Percentiles rank a stretch among this genome's conserved stretches.
These are phyloP conservation scores for Ceuthmochares aereus DNA, from an alignment of 2,113 vertebrate species.

Conservation along the genomic window DNA sequence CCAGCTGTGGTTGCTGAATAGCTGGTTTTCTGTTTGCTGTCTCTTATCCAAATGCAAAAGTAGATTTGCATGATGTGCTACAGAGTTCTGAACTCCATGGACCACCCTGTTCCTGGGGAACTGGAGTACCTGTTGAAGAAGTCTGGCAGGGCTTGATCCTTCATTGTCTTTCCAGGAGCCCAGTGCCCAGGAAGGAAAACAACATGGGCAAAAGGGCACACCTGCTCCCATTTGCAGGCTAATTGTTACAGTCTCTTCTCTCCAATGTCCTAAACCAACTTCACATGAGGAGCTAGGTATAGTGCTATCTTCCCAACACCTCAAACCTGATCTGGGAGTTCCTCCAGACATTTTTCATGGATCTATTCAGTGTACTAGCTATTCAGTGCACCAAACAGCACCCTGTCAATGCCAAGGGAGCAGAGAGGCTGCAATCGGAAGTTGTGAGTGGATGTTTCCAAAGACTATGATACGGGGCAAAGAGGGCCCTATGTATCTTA, in stretches of 20 bases:
- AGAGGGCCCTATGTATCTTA: not conserved
- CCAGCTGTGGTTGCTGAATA: not conserved
- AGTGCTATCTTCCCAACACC: not conserved
- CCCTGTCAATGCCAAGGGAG: not conserved
- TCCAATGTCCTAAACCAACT: not conserved
- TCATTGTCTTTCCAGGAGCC: not conserved
- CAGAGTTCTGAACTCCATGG: not conserved
- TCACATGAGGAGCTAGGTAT: not conserved
- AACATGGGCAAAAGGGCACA: fast-evolving
- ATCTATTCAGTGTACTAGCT: not conserved
- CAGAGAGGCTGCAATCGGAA: not conserved
- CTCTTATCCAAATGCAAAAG: not conserved
- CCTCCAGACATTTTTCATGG: not conserved
- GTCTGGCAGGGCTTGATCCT: not conserved
- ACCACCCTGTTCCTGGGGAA: not conserved
- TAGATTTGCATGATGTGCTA: not conserved
- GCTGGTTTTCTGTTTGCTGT: not conserved
- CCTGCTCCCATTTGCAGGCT: fast-evolving
- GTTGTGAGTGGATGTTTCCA: not conserved
- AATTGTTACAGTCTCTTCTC: not conserved
- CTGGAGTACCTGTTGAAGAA: too few species aligned
- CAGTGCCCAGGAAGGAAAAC: not conserved
- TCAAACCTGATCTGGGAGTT: not conserved
- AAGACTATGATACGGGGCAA: not conserved
- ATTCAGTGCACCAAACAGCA: not conserved